phyloP scores from a whole-genome alignment of 2,888 invertebrate genomes.

The Ceraclea dissimilis region DNA sequence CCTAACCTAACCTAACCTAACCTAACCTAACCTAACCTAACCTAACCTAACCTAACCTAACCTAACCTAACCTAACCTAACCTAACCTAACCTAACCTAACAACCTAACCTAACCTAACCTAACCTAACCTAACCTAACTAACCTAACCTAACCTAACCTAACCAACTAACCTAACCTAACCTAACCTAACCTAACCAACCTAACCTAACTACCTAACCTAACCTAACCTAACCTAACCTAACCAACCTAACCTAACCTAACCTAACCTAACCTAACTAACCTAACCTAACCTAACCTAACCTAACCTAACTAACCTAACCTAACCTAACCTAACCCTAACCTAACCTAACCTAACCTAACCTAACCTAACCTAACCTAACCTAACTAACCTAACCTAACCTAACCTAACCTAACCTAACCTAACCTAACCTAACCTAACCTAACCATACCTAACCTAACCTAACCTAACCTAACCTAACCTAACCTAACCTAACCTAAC shows the following conservation, averaged over 20 bases:
- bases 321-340: slow-evolving; percentile 25
- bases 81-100: slow-evolving; percentile 19
- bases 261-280: slow-evolving; percentile 24
- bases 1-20: slow-evolving; percentile 22
- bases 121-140: slow-evolving; percentile 16
- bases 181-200: slow-evolving; percentile 25
- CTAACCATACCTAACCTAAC: slow-evolving; percentile 22
- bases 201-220: slow-evolving; percentile 6
- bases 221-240: slow-evolving; percentile 22
- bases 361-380: slow-evolving; percentile 27
- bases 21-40: slow-evolving; percentile 27
- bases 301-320: slow-evolving; percentile 23
- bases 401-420: slow-evolving; percentile 24
- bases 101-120: slow-evolving; percentile 3
- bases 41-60: slow-evolving; percentile 27
- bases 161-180: slow-evolving; percentile 10
- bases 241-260: slow-evolving; percentile 22
- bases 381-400: slow-evolving; percentile 23
- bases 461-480: slow-evolving; percentile 21
- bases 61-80: slow-evolving; percentile 26
- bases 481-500: slow-evolving; percentile 25
- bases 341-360: slow-evolving; percentile 27
- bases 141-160: slow-evolving; percentile 10
- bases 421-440: slow-evolving; percentile 24
- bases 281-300: slow-evolving; percentile 23